Base-by-base conservation (phyloP, 2,113 vertebrate genomes). In the Xenopus laevis region DNA sequence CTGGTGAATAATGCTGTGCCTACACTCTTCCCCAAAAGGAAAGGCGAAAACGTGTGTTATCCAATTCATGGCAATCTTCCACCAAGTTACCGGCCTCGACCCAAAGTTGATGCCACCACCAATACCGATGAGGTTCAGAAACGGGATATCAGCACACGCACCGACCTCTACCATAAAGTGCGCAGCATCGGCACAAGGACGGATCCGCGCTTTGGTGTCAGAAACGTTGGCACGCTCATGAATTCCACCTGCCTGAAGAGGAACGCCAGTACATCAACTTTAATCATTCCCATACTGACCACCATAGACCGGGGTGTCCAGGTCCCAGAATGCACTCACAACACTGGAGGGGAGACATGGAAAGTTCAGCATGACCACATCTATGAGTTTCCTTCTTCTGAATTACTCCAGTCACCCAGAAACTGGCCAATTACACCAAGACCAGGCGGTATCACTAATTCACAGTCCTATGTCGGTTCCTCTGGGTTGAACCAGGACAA, bases 101-200 rank as follows among this genome's bases (percentile, higher is more conserved):
- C 23, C 13, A 53, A 55, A 15, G 59, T 61, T 13, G 68, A 58
- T 13, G 13, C 67, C 12, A 20, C 23, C 21, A 57, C 12, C 4
- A 17, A 44, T 20, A 33, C 27, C 0, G n/a, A 47, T 0, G 13
- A 16, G 23, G 23, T 11, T 12, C 18, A 17, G 10, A 20, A 10
- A 33, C 17, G 55, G 40, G 68, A 70, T 17, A 33, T 70, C n/a
- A 70, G 68, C 68, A 70, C 68, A 1, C 68, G 68, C 17, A 70
- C 68, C 1, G 68, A 70, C 18, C 0, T 62, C 12, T 50, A 63
- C 21, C 45, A 18, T 27, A 63, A 52, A 30, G 45, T 71, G 11
- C 30, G 70, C 2, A 58, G 61, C 13, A 10, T 71, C 2, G 59
- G 13, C 44, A 71, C 59, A 59, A 45, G 10, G 58, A 63, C 70